Evolutionary conservation across 2,797 vertebrate genomes (phyloP), one percentile per base, ranked within the genome.

Genomic region (Cossypha heuglini): DNA sequence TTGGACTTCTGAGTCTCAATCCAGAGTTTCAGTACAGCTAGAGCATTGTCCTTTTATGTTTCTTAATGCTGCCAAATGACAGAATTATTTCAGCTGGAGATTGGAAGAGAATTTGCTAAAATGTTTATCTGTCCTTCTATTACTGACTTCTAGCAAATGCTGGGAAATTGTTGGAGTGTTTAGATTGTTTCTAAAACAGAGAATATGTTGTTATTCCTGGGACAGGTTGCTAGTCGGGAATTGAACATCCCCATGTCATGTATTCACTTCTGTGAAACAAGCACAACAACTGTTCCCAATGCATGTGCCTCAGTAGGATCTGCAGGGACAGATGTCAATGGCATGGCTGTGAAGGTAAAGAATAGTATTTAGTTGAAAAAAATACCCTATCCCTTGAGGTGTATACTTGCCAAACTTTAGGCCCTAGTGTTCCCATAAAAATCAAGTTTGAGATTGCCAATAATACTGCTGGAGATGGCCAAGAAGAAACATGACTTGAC

Each of bases 151-250:
- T 59, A 15, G 37, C n/a, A 75, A 46, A 42, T 45, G 28, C 18
- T 45, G 13, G 24, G 38, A 5, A 71, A 43, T 25, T 45, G 14
- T 7, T 66, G 48, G 16, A 64, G 28, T 45, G n/a, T 62, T 88
- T 31, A 62, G 10, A 40, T 48, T 86, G 25, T 76, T 87, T 71
- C 43, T 88, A 40, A 93, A 74, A 20, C 28, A 59, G 81, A 88
- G 5, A 92, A 62, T 88, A 31, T 59, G 7, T 71, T 92, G 46
- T 35, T 90, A 76, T 91, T 93, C 82, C 88, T 93, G 81, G 58
- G 90, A 54, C 78, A 99, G 99, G 98, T 99, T 96, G 99, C 98
- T 58, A 99, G 99, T 96, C 98, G 97, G 25, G 99, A 99, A 96
- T 93, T 99, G 75, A 98, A 97, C 38, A 97, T 99, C 87, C 98